Percentiles rank a stretch among this genome's conserved stretches.
phyloP scores from a whole-genome alignment of 2,113 vertebrate species.

The Lynx canadensis region DNA sequence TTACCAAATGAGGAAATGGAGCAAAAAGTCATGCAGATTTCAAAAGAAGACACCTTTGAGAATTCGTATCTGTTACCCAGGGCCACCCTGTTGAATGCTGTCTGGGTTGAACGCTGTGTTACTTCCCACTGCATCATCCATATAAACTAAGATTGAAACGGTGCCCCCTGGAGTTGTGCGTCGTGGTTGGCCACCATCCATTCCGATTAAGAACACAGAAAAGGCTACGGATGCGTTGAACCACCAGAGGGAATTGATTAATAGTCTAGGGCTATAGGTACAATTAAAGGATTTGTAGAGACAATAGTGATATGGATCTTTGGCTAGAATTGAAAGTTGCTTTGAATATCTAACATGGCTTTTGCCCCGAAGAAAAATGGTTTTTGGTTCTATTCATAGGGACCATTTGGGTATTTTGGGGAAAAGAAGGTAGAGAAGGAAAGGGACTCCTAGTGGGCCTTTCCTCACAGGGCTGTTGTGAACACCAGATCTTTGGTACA shows the following conservation, averaged over 20 bases:
- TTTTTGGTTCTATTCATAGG: background rate
- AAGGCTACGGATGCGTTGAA: background rate
- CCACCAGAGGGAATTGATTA: background rate
- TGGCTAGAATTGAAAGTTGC: background rate
- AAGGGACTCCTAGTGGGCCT: background rate
- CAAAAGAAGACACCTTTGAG: background rate
- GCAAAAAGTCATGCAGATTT: background rate
- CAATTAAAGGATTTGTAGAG: background rate
- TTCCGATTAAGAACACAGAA: background rate
- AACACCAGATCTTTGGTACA: background rate
- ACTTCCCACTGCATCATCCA: background rate
- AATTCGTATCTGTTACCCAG: background rate
- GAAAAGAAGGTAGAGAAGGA: background rate
- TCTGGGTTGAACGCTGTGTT: rapidly evolving
- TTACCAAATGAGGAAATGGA: background rate
- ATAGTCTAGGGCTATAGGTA: background rate
- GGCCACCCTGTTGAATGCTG: background rate
- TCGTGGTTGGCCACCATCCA: too few species aligned
- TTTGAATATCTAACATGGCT: background rate
- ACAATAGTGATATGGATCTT: background rate
- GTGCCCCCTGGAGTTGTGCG: background rate
- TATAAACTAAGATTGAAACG: background rate
- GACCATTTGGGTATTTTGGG: background rate
- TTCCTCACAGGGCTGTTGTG: background rate
- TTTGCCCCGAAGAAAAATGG: background rate